Evolutionary conservation across 2,113 vertebrate species (phyloP), one percentile per base, ranked within the genome.

Genomic region (Atrichornis clamosus): DNA sequence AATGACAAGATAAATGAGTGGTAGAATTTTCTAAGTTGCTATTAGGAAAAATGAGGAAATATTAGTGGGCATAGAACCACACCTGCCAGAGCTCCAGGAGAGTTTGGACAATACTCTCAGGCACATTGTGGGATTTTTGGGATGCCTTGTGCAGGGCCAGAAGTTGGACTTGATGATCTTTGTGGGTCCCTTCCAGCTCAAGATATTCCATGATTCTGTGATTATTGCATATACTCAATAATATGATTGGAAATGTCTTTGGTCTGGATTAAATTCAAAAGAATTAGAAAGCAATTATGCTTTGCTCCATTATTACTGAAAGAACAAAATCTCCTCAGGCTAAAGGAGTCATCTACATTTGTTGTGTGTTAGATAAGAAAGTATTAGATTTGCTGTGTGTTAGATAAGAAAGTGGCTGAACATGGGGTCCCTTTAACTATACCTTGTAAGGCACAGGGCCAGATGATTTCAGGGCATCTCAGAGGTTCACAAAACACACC

Each of bases 391-490:
- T 59, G 60, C 60, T 67, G 15, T 52, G 10, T 24, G 79, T 78
- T 72, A 96, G 92, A 96, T 96, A 96, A 93, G 93, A 60, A 92
- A 94, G 86, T n/a, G 69, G 26, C 91, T 62, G 87, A 72, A 44
- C 72, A 42, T 2, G 1, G 65, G 74, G 93, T 96, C 96, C 90
- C 37, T 93, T 95, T 81, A 81, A 84, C 83, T 92, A 64, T 44
- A 64, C 72, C 72, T 64, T 46, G 93, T 92, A 33, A 90, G 95
- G 92, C 88, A 86, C 23, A 1, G 7, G 53, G 96, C 96, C 93
- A 96, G 85, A 95, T 95, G 92, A 95, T 96, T 87, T 89, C 93
- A 95, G 92, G 88, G 88, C 95, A 94, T 78, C 93, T 93, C 76
- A 84, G 62, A 90, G 89, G 79, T 86, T 95, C 95, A 84, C 78